Percentiles rank a stretch among this genome's conserved stretches.
Conservation (phyloP, 2,113 vertebrate species). For the Coturnix japonica region DNA sequence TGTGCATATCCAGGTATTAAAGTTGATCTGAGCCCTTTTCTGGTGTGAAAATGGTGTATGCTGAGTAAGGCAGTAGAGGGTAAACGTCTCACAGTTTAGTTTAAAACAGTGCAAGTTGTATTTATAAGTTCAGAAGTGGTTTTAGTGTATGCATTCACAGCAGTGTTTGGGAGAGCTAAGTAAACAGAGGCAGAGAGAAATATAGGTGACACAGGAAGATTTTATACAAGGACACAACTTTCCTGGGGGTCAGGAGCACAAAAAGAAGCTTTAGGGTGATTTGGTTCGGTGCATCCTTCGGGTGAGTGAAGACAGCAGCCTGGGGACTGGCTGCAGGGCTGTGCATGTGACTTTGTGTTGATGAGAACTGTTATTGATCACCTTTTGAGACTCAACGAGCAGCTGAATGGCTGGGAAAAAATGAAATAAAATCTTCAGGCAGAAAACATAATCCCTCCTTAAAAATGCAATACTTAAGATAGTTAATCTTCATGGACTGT, state of each 20-base stretch:
- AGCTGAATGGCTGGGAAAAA: neutral
- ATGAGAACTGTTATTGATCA: neutral
- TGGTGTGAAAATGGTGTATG: neutral
- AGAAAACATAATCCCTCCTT: neutral
- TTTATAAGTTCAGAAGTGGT: neutral
- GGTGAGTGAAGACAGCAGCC: neutral
- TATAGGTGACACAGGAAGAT: neutral
- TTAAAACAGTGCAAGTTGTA: neutral
- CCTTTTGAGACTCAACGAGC: neutral
- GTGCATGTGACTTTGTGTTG: accelerated
- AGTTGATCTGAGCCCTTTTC: neutral
- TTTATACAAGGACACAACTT: neutral
- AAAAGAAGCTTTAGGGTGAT: accelerated
- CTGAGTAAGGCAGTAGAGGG: neutral
- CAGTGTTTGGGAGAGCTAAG: neutral
- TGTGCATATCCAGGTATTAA: neutral
- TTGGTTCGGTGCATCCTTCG: accelerated
- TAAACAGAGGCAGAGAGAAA: neutral
- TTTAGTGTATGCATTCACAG: neutral
- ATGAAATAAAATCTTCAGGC: neutral
- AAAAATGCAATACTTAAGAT: neutral
- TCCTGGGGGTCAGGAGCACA: neutral
- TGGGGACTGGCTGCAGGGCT: neutral
- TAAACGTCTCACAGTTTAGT: neutral
- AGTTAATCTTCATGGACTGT: neutral